These are phyloP conservation scores for Gymnobelideus leadbeateri DNA, from an alignment of 2,113 vertebrate genomes.

Conservation along the genomic window DNA sequence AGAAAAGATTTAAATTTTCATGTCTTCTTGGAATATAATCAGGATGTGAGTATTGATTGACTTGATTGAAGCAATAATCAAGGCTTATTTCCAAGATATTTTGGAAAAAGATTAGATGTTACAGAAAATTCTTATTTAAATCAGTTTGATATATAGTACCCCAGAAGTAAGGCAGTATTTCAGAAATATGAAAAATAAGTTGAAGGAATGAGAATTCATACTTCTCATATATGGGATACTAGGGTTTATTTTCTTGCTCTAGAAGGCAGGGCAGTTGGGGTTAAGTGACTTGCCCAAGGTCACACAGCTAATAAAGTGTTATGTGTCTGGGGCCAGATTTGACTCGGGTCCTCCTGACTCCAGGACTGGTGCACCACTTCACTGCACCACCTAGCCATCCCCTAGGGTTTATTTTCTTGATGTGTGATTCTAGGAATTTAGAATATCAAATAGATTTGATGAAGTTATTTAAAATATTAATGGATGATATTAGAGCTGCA, in stretches of 20 bases:
- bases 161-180: conserved; percentile 28
- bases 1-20: conserved; percentile 99
- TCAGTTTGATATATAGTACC: conserved; percentile 45
- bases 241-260: conserved; percentile 21
- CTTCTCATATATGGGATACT: conserved; percentile 32
- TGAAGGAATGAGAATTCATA: conserved; percentile 50
- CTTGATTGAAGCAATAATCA: conserved; percentile 59
- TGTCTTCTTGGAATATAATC: conserved; percentile 99
- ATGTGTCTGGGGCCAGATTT: too few species aligned
- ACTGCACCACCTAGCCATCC: too few species aligned
- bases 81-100: conserved; percentile 65
- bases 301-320: too few species aligned
- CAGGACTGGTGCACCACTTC: too few species aligned
- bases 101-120: conserved; percentile 64
- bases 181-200: conserved; percentile 39
- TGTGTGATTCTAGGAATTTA: conserved; percentile 29
- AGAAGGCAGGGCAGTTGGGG: too few species aligned
- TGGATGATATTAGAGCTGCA: conserved; percentile 25
- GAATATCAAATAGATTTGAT: conserved; percentile 41
- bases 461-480: neutral
- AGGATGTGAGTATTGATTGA: conserved; percentile 93
- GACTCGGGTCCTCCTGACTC: too few species aligned
- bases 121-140: conserved; percentile 52
- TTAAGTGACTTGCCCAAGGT: too few species aligned
- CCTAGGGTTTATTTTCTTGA: conserved; percentile 30